Base-by-base conservation (phyloP, 2,797 vertebrate species). In the Sebastes paucispinis region DNA sequence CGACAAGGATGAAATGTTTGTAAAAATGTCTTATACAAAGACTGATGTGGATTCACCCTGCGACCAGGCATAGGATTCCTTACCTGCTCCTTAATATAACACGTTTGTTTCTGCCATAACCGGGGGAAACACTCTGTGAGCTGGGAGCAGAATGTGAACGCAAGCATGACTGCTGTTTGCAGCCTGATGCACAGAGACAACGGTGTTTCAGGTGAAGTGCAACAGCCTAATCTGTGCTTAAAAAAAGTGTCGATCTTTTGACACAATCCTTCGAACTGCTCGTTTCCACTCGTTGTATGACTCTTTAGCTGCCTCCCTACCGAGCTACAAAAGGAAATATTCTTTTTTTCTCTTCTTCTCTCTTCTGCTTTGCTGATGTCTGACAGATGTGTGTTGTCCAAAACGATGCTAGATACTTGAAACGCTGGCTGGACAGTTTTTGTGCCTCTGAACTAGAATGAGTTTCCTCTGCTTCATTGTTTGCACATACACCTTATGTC, bases 341-440 rank as follows among this genome's bases (percentile, higher is more conserved):
- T 77, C 67, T 65, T 69, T 77, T 65, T 73, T 77, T 83, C 55
- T 34, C 59, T 18, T 79, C 83, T 75, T 79, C 73, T 43, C 39
- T 43, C 39, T 71, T 90, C 85, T 90, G 91, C 91, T 89, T 93
- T 85, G 90, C 91, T 92, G 87, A 91, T 88, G 91, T 93, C 91
- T 84, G 87, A 93, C 90, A 82, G 85, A 91, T 82, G 83, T 85
- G 90, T 87, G 88, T 89, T 75, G 88, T 94, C 81, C 77, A 79
- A 90, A 92, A 87, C 84, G 87, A 92, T 91, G 90, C 90, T 91
- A 94, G 93, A 93, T 94, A 93, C 92, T 89, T 93, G 89, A 93
- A 95, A 92, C 88, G 91, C 92, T 93, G 91, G 89, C 93, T 83
- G 89, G 92, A 90, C 90, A 79, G 88, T 86, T 91, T 90, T 79